These are phyloP conservation scores for Amphipyra berbera DNA, from an alignment of 2,888 invertebrate species.

Conservation along the genomic window DNA sequence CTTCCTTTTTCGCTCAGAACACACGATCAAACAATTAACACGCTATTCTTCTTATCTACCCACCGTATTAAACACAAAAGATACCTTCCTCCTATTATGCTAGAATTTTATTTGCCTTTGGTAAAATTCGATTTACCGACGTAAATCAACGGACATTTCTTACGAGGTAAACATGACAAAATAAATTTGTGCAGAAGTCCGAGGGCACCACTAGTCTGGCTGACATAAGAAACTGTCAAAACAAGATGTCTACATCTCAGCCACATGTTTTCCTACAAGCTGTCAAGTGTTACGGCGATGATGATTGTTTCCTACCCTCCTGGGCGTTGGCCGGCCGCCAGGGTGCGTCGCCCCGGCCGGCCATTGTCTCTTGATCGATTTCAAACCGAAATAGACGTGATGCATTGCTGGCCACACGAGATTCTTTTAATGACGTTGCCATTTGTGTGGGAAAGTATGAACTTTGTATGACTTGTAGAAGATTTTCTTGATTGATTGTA, in stretches of 20 bases:
- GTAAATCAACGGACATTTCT: too few relatives aligned
- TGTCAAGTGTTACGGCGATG: conserved; percentile 24
- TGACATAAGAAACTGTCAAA: conserved; percentile 3
- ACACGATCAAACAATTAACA: too few relatives aligned
- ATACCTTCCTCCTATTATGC: too few relatives aligned
- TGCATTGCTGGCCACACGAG: conserved; percentile 38
- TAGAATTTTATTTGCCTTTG: too few relatives aligned
- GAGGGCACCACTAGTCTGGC: too few relatives aligned
- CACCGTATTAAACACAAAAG: too few relatives aligned
- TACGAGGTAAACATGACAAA: too few relatives aligned
- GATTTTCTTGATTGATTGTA: neutral
- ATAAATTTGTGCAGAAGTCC: too few relatives aligned
- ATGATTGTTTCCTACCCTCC: conserved; percentile 59
- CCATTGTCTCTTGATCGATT: conserved; percentile 67
- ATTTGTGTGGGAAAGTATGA: conserved; percentile 11
- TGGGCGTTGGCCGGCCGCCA: conserved; percentile 65
- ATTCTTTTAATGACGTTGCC: conserved; percentile 35
- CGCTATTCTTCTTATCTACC: too few relatives aligned
- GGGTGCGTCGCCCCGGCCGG: conserved; percentile 69
- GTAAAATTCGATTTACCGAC: too few relatives aligned
- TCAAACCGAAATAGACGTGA: conserved; percentile 61
- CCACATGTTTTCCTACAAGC: conserved; percentile 23
- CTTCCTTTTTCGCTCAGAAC: too few relatives aligned
- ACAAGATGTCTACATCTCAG: neutral
- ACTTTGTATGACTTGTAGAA: conserved; percentile 8